Percentiles rank a stretch among this genome's conserved stretches.
Conservation (phyloP, 2,113 vertebrate genomes). For the Gallinago jamesoni region DNA sequence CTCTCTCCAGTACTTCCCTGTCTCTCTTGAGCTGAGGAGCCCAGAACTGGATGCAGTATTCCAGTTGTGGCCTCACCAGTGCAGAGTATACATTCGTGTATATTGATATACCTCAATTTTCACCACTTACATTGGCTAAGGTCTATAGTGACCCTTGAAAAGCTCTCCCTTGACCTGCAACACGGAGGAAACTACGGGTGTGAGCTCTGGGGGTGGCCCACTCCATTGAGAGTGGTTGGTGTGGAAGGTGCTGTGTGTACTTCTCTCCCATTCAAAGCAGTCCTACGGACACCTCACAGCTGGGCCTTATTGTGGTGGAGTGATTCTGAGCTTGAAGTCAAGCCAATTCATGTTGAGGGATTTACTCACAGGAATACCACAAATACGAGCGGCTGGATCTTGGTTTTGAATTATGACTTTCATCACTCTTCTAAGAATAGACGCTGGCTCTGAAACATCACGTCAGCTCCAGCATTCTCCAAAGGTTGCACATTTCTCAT, state of each 20-base stretch:
- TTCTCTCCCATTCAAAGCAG: neutral
- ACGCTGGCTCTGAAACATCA: conserved; percentile 6
- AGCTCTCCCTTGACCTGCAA: neutral
- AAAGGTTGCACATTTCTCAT: neutral
- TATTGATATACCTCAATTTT: neutral
- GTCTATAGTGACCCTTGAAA: neutral
- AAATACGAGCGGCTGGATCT: neutral
- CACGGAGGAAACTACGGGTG: neutral
- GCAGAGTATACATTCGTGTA: too few species aligned
- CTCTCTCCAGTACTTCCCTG: too few species aligned
- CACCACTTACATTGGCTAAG: neutral
- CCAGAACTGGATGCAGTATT: too few species aligned
- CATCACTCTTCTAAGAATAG: conserved; percentile 14
- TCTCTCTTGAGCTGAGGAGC: too few species aligned
- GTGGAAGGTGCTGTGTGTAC: neutral
- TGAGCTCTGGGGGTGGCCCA: neutral
- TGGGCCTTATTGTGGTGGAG: neutral
- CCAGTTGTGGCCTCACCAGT: too few species aligned
- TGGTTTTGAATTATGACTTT: conserved; percentile 30
- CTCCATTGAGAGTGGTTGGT: neutral
- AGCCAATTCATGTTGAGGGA: neutral
- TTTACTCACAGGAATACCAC: neutral
- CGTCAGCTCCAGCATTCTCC: rapidly evolving
- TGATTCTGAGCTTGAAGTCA: neutral
- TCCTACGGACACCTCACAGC: rapidly evolving